Conservation (phyloP, 2,113 vertebrate species). For the Dicentrarchus labrax region DNA sequence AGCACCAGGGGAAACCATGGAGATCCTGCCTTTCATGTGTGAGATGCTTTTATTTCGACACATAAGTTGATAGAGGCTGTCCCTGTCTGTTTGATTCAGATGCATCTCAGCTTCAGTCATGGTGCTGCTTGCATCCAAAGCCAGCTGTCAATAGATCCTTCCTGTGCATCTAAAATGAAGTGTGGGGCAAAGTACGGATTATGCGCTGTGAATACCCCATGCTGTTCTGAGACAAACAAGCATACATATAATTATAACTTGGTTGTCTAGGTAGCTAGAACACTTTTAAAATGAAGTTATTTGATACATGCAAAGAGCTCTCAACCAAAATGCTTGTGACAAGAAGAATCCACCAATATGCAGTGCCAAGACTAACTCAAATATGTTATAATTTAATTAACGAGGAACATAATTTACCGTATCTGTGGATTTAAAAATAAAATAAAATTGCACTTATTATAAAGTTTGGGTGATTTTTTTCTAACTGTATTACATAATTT, state of each 20-base stretch:
- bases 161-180: slow-evolving; percentile 40
- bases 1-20: slow-evolving; percentile 79
- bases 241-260: not conserved
- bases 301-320: not conserved
- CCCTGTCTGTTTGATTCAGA: slow-evolving; percentile 71
- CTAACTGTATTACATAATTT: too few species aligned
- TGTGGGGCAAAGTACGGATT: slow-evolving; percentile 1
- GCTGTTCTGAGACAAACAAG: slow-evolving; percentile 2
- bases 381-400: not conserved
- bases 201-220: not conserved
- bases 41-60: slow-evolving; percentile 82
- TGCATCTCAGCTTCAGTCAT: slow-evolving; percentile 50
- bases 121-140: slow-evolving; percentile 46
- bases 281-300: not conserved
- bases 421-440: not conserved
- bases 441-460: not conserved
- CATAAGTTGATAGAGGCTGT: slow-evolving; percentile 70
- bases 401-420: not conserved
- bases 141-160: slow-evolving; percentile 54
- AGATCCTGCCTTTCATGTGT: slow-evolving; percentile 84
- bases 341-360: not conserved
- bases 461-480: too few species aligned
- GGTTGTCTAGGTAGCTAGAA: not conserved
- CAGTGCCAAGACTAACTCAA: not conserved
- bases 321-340: not conserved